phyloP scores from a whole-genome alignment of 2,797 vertebrate species.

The Mustela erminea region DNA sequence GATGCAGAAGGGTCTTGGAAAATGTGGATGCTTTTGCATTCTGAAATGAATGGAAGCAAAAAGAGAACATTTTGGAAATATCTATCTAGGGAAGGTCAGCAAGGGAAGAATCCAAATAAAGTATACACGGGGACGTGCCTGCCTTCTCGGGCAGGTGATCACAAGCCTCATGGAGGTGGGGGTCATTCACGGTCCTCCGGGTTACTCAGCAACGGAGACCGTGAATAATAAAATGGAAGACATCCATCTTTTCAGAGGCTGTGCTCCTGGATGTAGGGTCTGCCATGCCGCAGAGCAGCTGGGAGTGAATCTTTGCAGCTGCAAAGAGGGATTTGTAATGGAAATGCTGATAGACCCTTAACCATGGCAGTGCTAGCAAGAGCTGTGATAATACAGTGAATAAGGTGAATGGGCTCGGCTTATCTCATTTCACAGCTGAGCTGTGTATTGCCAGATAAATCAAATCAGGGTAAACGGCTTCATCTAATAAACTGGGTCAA shows the following conservation, averaged over 20 bases:
- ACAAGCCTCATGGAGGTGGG: background rate
- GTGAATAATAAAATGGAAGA: background rate
- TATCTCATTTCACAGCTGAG: constrained; percentile 91
- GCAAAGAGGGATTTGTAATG: constrained; percentile 76
- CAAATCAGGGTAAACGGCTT: constrained; percentile 90
- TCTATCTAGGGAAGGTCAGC: background rate
- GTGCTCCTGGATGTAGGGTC: background rate
- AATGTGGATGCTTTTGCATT: background rate
- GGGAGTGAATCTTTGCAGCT: constrained; percentile 49
- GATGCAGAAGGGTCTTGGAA: background rate
- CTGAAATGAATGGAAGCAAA: background rate
- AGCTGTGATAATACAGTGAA: constrained; percentile 85
- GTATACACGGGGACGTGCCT: accelerated
- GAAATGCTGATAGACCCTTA: constrained; percentile 80
- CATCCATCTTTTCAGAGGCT: background rate
- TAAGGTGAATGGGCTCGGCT: constrained; percentile 87
- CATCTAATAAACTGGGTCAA: constrained; percentile 92
- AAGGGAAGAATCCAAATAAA: background rate
- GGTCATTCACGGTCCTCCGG: no score
- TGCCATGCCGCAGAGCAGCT: background rate
- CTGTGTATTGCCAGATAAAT: constrained; percentile 91
- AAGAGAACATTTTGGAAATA: background rate
- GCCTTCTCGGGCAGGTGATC: background rate
- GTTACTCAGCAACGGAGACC: background rate
- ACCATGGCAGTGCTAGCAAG: constrained; percentile 62